These are phyloP conservation scores for Sebastes variabilis DNA, from an alignment of 2,797 vertebrate species.

Conservation along the genomic window DNA sequence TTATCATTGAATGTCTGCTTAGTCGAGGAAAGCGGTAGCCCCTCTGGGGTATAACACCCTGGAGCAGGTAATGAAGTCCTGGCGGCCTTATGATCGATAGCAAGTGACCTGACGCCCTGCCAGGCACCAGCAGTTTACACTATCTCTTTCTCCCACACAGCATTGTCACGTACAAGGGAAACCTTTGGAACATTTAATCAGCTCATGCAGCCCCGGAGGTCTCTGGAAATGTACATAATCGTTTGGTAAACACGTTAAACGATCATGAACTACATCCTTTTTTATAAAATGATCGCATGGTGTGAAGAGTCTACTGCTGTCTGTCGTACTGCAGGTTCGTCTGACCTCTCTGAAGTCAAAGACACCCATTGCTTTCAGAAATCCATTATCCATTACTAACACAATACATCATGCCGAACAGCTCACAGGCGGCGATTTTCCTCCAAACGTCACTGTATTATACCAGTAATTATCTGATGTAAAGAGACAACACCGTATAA, in stretches of 20 bases:
- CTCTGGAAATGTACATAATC: neutral
- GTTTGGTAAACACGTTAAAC: neutral
- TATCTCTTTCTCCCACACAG: constrained; percentile 1
- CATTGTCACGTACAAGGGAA: constrained; percentile 4
- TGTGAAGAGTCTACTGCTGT: neutral
- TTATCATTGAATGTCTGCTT: constrained; percentile 82
- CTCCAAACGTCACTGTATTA: neutral
- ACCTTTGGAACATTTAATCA: neutral
- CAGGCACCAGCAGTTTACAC: constrained; percentile 22
- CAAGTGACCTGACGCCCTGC: constrained; percentile 57
- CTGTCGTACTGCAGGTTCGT: neutral
- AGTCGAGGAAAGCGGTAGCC: constrained; percentile 67
- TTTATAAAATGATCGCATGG: neutral
- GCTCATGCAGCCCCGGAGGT: constrained; percentile 14
- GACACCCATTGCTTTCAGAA: constrained; percentile 19
- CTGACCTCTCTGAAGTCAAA: constrained; percentile 40
- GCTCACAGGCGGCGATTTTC: constrained; percentile 12
- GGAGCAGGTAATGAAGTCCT: constrained; percentile 77
- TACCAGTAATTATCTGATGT: constrained; percentile 14
- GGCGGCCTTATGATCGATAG: constrained; percentile 68
- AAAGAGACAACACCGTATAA: neutral
- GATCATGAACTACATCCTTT: neutral
- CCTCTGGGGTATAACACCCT: constrained; percentile 63
- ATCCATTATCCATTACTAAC: constrained; percentile 32
- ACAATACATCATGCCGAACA: constrained; percentile 15